Base-by-base conservation (phyloP, 2,888 invertebrate species). In the Pseudococcus viburni region DNA sequence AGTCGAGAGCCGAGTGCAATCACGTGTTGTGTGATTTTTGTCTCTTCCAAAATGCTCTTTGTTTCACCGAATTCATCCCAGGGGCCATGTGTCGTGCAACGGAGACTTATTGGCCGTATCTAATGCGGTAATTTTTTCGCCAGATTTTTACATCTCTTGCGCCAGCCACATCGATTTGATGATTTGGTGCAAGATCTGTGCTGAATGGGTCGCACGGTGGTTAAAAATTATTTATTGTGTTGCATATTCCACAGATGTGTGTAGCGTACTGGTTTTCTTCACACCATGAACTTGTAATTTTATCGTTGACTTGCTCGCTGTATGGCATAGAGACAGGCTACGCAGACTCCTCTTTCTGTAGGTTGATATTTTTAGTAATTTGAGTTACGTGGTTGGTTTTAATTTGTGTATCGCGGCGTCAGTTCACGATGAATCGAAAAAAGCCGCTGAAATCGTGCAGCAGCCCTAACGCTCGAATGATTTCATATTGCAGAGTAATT, bases 401-500 rank as follows among this genome's bases (percentile, higher is more conserved):
- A 64, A 64, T 22, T 64, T 64, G 22, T 0, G 9, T 42, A 42
- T 42, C 42, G 8, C 64, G 26, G 3, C n/a, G 6, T 9, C 64
- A 4, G 59, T 59, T n/a, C 59, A 59, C n/a, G 64, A 22, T 42
- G 64, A 64, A 64, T 64, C 22, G 42, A 42, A 42, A 42, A 33
- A 42, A 6, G 42, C 7, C 5, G 22, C 64, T 19, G 64, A 64
- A 64, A 64, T 64, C 64, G 19, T 64, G 64, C 64, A 64, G 19
- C 64, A 64, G 22, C n/a, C n/a, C 59, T 17, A 59, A 59, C 59
- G 59, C 64, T 64, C 64, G 22, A 64, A 64, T 22, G 64, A 64
- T 64, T 64, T 64, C 64, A 12, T 64, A 64, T 64, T 64, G 64
- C 64, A 64, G 22, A 64, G 64, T 64, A 64, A 64, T 64, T 64